Base-by-base conservation (phyloP, 2,888 invertebrate genomes). In the Scaptomyza reducta region DNA sequence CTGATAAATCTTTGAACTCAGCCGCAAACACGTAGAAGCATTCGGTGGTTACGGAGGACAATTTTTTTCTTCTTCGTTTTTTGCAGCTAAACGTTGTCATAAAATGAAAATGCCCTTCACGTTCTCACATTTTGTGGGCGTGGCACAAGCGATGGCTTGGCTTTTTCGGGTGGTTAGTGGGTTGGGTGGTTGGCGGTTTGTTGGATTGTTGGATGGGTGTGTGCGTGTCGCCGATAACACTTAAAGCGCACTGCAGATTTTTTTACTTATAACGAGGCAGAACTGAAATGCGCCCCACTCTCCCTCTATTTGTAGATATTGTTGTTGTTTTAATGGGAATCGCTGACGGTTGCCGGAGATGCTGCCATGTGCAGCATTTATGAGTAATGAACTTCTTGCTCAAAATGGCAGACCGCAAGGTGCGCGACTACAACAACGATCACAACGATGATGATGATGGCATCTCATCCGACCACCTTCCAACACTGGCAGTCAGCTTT, bases 361-460 rank as follows among this genome's bases (percentile, higher is more conserved):
- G 60, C 22, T 79, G 79, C 75, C 87, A 85, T 88, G 82, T 87
- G 89, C 85, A 87, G 77, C 82, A 87, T 89, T 87, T 89, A 89
- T 89, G 90, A 89, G 90, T 88, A 89, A 89, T 89, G 90, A 89
- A 89, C 89, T 87, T 75, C 88, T 85, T 79, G 74, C 87, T 81
- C 68, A 71, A 78, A 82, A 84, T 80, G 82, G 87, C 82, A 82
- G 81, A 81, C 84, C 87, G 81, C 87, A 82, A 82, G 81, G 81
- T 82, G 87, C 75, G 84, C 82, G 86, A 77, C 77, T 63, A 51
- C 25, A 45, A 41, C 38, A 45, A 29, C 29, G 16, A 53, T 27
- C 31, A 45, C 22, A 45, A 54, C 16, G 45, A 29, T 54, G 60
- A 59, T 74, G 74, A 57, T 57, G 74, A 76, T 74, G 74, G 72